Conservation (phyloP, 2,888 invertebrate species). For the Elegia similella region DNA sequence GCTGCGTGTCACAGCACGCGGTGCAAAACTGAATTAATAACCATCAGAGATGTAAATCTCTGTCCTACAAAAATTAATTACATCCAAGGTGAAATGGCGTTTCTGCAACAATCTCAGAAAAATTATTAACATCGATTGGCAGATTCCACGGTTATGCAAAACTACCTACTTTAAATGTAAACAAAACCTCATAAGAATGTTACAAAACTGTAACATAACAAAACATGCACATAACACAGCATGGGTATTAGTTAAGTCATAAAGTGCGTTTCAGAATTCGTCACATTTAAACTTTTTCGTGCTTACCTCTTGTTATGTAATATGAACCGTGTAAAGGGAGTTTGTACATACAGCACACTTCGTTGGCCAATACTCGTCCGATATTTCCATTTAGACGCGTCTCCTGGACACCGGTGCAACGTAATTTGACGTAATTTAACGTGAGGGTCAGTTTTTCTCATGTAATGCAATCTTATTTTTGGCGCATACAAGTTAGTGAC, state of each 20-base stretch:
- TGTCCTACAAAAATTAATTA: slow-evolving; percentile 2
- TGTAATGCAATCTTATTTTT: slow-evolving; percentile 10
- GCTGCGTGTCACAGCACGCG: neutral
- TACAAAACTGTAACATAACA: slow-evolving; percentile 10
- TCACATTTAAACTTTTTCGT: slow-evolving; percentile 18
- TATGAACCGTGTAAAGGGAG: slow-evolving; percentile 30
- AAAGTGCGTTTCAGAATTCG: slow-evolving; percentile 11
- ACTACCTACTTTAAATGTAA: neutral
- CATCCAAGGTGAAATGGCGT: neutral
- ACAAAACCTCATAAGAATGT: neutral
- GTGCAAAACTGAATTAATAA: neutral
- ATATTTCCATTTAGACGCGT: slow-evolving; percentile 35
- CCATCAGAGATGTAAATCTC: neutral
- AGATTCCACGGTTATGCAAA: neutral
- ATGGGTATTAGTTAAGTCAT: neutral
- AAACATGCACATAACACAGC: slow-evolving; percentile 2
- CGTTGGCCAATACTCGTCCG: slow-evolving; percentile 38
- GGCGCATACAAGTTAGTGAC: slow-evolving; percentile 13
- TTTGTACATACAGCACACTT: slow-evolving; percentile 39
- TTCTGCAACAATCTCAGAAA: neutral
- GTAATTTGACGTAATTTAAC: slow-evolving; percentile 29
- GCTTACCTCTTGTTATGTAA: slow-evolving; percentile 22
- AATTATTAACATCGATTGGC: neutral
- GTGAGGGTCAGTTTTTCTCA: slow-evolving; percentile 20
- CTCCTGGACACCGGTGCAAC: slow-evolving; percentile 26